phyloP scores from a whole-genome alignment of 2,113 vertebrate genomes.

The Lagenorhynchus albirostris region DNA sequence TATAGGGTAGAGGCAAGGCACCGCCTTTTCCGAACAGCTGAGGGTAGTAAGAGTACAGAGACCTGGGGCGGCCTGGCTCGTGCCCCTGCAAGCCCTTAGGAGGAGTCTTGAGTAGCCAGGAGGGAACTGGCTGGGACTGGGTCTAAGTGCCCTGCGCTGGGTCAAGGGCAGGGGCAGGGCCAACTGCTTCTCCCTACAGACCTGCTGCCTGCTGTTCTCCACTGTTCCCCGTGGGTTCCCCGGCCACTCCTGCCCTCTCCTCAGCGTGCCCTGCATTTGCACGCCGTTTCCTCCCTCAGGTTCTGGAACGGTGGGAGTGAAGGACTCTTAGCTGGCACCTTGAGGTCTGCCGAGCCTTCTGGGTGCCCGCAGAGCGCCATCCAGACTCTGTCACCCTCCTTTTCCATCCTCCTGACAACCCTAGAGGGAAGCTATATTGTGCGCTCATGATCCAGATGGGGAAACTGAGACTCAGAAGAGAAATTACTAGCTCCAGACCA shows the following conservation, averaged over 20 bases:
- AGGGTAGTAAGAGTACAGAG: background rate
- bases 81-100: background rate
- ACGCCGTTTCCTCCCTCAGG: fast-evolving
- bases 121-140: background rate
- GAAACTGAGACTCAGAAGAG: background rate
- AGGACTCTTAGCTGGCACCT: background rate
- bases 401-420: fast-evolving
- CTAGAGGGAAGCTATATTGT: background rate
- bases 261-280: too few species aligned
- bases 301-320: background rate
- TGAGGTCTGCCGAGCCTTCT: background rate
- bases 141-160: background rate
- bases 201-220: background rate
- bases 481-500: background rate
- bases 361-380: background rate
- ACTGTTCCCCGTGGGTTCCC: background rate
- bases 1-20: fast-evolving
- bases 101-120: background rate
- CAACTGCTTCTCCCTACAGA: background rate
- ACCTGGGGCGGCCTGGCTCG: fast-evolving
- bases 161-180: background rate
- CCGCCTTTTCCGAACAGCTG: background rate
- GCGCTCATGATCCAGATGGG: background rate
- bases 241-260: fast-evolving
- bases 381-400: background rate